Evolutionary conservation across 2,797 vertebrate species (phyloP).

Genomic region (Hypotaenidia philippensis): DNA sequence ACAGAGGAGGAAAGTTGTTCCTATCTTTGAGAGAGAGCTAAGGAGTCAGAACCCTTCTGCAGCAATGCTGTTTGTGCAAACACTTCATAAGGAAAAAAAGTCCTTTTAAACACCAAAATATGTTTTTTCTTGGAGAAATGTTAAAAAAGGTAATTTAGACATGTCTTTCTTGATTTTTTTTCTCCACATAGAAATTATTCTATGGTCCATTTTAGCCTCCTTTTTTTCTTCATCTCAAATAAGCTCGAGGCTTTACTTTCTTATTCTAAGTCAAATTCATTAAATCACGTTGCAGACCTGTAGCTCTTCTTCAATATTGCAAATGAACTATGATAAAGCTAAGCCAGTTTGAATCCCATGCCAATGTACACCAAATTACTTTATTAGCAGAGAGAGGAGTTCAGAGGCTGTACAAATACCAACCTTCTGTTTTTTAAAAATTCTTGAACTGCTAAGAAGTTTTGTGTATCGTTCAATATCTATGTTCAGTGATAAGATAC

Average conservation of each 20-base stretch:
- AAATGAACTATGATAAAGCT: background rate
- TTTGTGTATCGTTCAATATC: background rate
- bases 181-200: background rate
- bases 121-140: background rate
- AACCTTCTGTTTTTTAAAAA: background rate
- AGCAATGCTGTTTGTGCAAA: rapidly evolving
- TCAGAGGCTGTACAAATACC: background rate
- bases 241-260: background rate
- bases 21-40: background rate
- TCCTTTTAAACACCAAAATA: background rate
- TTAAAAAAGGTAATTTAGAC: background rate
- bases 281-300: background rate
- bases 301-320: background rate
- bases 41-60: background rate
- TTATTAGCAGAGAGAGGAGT: background rate
- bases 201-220: background rate
- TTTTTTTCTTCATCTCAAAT: background rate
- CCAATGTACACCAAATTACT: background rate
- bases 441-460: background rate
- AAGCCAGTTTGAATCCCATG: background rate
- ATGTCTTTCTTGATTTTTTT: background rate
- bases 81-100: background rate
- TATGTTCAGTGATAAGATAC: background rate
- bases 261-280: background rate
- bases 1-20: background rate